Base-by-base conservation (phyloP, 2,113 vertebrate species). In the Helogale parvula region DNA sequence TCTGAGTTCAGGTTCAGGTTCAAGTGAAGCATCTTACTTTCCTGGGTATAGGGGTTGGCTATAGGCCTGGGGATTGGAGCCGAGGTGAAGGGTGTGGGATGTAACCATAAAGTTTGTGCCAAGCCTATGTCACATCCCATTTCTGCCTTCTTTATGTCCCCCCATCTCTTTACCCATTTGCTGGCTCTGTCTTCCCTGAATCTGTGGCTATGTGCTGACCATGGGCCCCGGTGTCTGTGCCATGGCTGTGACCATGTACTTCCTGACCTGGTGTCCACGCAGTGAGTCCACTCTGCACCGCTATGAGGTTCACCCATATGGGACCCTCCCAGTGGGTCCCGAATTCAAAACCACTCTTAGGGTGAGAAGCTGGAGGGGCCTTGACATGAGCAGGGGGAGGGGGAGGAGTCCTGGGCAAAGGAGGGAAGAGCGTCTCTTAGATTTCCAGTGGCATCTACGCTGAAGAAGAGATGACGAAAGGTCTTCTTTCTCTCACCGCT, bases 251-350 rank as follows among this genome's bases (percentile, higher is more conserved):
- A 80, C 80, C 47, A 2, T 80, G 65, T 77, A 7, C 52, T 89
- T 93, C 80, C 85, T 95, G 89, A 82, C 52, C 57, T 76, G 95
- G 77, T 91, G 52, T 69, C 35, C 23, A 69, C 38, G 47, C 98
- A 99, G 99, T 54, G 99, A 99, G 65, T 99, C 99, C 69, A 99
- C 99, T 81, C 98, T 99, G 96, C 99, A 99, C 97, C 99, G 99
- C 82, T 99, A 99, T 0, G 99, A 99, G 98, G 99, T 99, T 50
- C 99, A 99, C 31, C 99, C 99, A 0, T 98, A 98, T 3, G 98
- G 99, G 79, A 98, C 99, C 2, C 98, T 98, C 66, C 99, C 98
- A 7, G 98, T 99, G 65, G 98, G 98, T 33, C 98, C 99, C 0
- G 99, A 99, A 97, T 99, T 99, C 98, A 98, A 98, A 98, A 99